phyloP scores from a whole-genome alignment of 2,888 invertebrate genomes.

The Synergus japonicus region DNA sequence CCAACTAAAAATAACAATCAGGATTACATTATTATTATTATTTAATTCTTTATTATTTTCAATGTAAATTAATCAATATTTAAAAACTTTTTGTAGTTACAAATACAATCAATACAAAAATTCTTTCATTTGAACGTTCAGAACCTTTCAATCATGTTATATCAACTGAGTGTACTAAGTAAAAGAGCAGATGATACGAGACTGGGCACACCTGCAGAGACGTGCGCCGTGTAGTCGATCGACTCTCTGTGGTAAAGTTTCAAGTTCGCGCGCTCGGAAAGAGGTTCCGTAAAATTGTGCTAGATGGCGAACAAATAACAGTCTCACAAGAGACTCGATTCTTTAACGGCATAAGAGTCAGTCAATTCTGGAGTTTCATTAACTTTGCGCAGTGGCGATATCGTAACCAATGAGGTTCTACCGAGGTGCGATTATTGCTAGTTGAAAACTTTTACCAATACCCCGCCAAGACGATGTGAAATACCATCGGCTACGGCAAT shows the following conservation, averaged over 20 bases:
- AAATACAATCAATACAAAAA: too few species aligned
- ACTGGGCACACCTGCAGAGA: not conserved
- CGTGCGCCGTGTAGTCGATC: not conserved
- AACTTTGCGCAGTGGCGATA: slow-evolving; percentile 96
- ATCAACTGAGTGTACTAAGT: too few species aligned
- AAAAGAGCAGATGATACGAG: too few species aligned
- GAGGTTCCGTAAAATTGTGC: not conserved
- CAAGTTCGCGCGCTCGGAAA: not conserved
- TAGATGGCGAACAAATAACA: not conserved
- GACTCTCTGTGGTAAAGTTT: not conserved
- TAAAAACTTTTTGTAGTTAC: too few species aligned
- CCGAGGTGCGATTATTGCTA: slow-evolving; percentile 95
- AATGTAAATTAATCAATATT: too few species aligned
- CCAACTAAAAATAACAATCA: too few species aligned
- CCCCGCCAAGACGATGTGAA: slow-evolving; percentile 92
- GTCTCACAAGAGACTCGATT: not conserved
- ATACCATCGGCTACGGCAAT: slow-evolving; percentile 92
- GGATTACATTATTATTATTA: too few species aligned
- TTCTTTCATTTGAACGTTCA: too few species aligned
- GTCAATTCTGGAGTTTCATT: slow-evolving; percentile 58
- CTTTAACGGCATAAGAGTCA: not conserved
- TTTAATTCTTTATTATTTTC: too few species aligned
- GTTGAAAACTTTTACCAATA: slow-evolving; percentile 97
- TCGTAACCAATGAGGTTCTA: slow-evolving; percentile 94
- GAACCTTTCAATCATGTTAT: too few species aligned